A percentile compares a stretch with the other conserved stretches of the same genome.
These are phyloP conservation scores for Pangasius djambal DNA, from an alignment of 2,797 vertebrate genomes.

Conservation along the genomic window DNA sequence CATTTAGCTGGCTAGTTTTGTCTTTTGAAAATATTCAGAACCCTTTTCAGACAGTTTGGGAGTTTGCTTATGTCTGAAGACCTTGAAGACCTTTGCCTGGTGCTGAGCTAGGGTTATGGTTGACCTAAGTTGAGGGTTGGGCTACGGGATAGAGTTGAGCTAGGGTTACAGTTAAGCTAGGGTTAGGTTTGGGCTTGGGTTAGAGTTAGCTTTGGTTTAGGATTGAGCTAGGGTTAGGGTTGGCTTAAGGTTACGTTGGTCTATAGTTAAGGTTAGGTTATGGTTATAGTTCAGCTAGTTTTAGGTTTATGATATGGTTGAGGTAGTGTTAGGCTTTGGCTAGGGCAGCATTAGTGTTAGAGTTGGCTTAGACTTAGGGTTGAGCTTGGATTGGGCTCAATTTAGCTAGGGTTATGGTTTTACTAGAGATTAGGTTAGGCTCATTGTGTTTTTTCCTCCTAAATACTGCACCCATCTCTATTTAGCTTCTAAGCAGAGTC, in stretches of 20 bases:
- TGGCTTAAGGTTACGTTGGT: not conserved
- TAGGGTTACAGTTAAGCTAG: not conserved
- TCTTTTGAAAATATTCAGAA: not conserved
- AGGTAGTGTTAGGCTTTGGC: no score
- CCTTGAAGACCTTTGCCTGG: no score
- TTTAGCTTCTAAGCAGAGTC: not conserved
- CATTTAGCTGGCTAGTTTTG: not conserved
- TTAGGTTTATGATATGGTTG: no score
- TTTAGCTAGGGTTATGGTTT: not conserved
- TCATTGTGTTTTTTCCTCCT: not conserved
- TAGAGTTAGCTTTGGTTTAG: not conserved
- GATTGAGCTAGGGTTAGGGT: not conserved
- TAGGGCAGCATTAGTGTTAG: not conserved
- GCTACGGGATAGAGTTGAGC: not conserved
- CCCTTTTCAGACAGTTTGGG: no score
- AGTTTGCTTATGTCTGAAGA: no score
- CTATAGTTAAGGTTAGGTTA: not conserved
- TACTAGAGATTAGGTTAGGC: not conserved
- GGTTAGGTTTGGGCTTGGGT: not conserved
- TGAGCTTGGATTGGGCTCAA: not conserved
- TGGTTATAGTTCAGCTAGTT: not conserved
- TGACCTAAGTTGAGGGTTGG: not conserved
- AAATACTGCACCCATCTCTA: not conserved
- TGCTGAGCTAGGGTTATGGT: no score
- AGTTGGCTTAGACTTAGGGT: not conserved